Percentiles rank a stretch among this genome's conserved stretches.
Conservation (phyloP, 2,113 vertebrate species). For the Calyptomena viridis region DNA sequence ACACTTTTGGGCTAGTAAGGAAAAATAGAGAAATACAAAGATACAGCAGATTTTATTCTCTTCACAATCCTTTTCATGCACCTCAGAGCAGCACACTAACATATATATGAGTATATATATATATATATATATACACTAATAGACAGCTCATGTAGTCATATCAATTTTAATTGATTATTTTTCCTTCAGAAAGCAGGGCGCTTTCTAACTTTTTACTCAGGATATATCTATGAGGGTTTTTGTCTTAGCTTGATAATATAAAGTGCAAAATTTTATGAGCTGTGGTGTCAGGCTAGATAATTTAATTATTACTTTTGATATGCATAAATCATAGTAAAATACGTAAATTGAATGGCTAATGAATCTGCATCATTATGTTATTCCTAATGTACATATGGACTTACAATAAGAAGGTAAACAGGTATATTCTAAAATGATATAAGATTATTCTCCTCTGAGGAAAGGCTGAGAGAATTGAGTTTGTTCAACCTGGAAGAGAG, state of each 20-base stretch:
- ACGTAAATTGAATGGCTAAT: conserved; percentile 19
- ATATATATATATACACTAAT: too few species aligned
- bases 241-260: neutral
- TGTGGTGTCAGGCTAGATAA: neutral
- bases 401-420: conserved; percentile 48
- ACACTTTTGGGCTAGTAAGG: neutral
- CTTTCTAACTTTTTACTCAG: neutral
- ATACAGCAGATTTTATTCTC: neutral
- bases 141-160: neutral
- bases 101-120: too few species aligned
- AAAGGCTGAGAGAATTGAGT: neutral
- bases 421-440: conserved; percentile 32
- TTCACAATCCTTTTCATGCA: neutral
- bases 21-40: neutral
- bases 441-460: neutral
- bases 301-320: neutral
- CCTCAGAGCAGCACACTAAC: neutral
- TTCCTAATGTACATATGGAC: neutral
- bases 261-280: neutral
- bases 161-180: neutral
- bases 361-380: conserved; percentile 26
- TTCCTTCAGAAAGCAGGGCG: neutral
- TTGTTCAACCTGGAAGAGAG: neutral
- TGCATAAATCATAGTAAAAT: neutral
- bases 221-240: neutral